Evolutionary conservation across 2,888 invertebrate species (phyloP), one percentile per base, ranked within the genome.

Genomic region (Helleia helle): DNA sequence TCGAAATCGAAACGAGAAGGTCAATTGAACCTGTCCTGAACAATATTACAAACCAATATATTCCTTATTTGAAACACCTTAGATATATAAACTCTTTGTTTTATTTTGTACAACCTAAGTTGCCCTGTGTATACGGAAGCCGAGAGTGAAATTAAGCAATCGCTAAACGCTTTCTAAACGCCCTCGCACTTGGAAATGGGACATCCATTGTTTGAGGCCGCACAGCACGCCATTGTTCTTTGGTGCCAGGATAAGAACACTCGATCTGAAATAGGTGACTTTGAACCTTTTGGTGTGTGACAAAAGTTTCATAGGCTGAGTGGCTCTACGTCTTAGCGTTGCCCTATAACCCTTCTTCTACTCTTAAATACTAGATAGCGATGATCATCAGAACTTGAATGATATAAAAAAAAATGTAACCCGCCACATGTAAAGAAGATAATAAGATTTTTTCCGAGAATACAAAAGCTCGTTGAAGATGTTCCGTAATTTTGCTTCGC

Each of bases 151-250:
- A 52, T 52, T 54, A 44, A 40, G 54, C 46, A 47, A 51, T 40
- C 38, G 24, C 25, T 42, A 44, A 45, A 45, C 51, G 46, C 54
- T 55, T 55, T 55, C 55, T 52, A 55, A 43, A 50, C 49, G 50
- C 50, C 50, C 46, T 40, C 50, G 43, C 34, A 18, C 8, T 22
- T 34, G 22, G 22, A 34, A 34, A 34, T 34, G 34, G 34, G 34
- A 34, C 34, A 34, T 34, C 22, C 18, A 22, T 34, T 41, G 36
- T 42, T 29, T 44, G 36, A 42, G 39, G 30, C 24, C 22, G 36
- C 24, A 18, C 18, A 14, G 22, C 14, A 12, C 14, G 29, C 24
- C 11, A 29, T 24, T 30, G 28, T 17, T 15, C 15, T 13, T 9
- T 17, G 30, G 15, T 22, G 22, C 3, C 34, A 34, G 34, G 22